These are phyloP conservation scores for Eretmochelys imbricata DNA, from an alignment of 2,113 vertebrate genomes.

Conservation along the genomic window DNA sequence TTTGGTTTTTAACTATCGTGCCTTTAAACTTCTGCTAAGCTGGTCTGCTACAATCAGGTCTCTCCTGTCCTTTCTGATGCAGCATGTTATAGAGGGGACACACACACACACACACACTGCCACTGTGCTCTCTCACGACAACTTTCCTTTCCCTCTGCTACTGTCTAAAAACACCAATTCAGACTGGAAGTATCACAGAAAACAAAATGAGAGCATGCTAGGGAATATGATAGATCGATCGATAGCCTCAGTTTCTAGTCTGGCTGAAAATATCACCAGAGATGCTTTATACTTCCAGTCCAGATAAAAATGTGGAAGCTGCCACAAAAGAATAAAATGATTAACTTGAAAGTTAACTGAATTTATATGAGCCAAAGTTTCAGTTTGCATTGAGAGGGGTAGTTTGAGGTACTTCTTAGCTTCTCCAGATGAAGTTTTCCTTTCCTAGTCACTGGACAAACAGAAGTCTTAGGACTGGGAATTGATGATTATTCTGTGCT, in stretches of 20 bases:
- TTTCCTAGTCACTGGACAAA: neutral
- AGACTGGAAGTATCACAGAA: neutral
- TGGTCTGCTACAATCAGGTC: neutral
- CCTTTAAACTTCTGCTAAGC: neutral
- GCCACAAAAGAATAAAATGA: neutral
- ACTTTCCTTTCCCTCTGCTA: neutral
- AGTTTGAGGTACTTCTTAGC: neutral
- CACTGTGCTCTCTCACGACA: neutral
- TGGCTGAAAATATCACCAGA: neutral
- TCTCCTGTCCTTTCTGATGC: neutral
- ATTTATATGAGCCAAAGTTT: neutral
- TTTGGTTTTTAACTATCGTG: neutral
- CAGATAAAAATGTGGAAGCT: neutral
- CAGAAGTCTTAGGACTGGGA: neutral
- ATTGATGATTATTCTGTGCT: neutral
- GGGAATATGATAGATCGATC: too few relatives aligned
- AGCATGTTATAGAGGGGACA: neutral
- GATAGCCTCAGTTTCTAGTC: neutral
- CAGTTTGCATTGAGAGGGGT: neutral
- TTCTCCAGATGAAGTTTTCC: neutral
- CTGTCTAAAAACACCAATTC: neutral
- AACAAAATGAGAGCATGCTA: neutral
- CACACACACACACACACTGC: neutral
- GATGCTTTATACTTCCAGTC: neutral
- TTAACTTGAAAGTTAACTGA: neutral